These are phyloP conservation scores for Archocentrus centrarchus DNA, from an alignment of 2,113 vertebrate species.

Conservation along the genomic window DNA sequence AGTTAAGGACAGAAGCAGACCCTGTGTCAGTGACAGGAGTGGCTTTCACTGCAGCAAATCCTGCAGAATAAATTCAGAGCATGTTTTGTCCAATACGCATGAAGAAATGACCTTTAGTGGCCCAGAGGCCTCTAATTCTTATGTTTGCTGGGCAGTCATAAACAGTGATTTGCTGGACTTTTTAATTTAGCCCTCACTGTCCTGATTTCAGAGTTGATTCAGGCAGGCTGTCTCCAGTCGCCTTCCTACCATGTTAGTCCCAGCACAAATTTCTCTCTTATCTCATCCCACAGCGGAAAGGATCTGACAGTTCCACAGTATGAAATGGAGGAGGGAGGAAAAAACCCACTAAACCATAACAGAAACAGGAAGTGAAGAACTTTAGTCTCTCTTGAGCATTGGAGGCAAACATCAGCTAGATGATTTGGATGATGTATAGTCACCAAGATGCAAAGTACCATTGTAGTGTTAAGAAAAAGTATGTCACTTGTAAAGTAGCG, in stretches of 20 bases:
- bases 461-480: background rate
- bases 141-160: background rate
- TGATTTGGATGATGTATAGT: slow-evolving; percentile 16
- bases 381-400: slow-evolving; percentile 6
- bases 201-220: slow-evolving; percentile 23
- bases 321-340: background rate
- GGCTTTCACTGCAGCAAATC: slow-evolving; percentile 65
- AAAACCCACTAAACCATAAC: background rate
- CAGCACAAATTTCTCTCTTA: slow-evolving; percentile 54
- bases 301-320: slow-evolving; percentile 29
- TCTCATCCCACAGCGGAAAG: slow-evolving; percentile 41
- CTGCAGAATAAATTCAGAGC: slow-evolving; percentile 55
- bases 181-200: slow-evolving; percentile 9
- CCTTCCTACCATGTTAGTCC: background rate
- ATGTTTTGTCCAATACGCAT: slow-evolving; percentile 7
- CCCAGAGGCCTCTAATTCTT: background rate
- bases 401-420: slow-evolving; percentile 7
- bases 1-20: slow-evolving; percentile 47
- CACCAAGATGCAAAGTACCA: background rate
- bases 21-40: slow-evolving; percentile 39
- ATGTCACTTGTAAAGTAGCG: background rate
- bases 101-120: background rate
- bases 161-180: background rate
- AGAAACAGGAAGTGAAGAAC: slow-evolving; percentile 48
- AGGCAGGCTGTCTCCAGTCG: slow-evolving; percentile 1